Conservation (phyloP, 1,140 invertebrate species). For the Nephila pilipes region DNA sequence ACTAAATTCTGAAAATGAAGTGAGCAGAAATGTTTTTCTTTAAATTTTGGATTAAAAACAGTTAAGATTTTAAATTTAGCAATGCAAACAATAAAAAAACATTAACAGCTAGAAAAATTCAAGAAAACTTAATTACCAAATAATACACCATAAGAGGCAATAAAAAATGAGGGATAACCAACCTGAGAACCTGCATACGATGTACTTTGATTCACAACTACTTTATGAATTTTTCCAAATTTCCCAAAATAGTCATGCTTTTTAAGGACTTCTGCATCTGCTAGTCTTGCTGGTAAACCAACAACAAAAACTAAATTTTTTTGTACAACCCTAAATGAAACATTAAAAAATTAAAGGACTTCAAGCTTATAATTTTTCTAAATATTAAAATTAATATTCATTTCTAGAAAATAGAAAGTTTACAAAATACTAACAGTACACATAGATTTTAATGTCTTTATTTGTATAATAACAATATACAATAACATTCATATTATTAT, state of each 20-base stretch:
- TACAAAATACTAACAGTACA: not conserved
- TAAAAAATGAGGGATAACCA: conserved; percentile 78
- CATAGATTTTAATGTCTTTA: no score
- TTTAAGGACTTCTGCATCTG: conserved; percentile 93
- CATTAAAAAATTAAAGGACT: not conserved
- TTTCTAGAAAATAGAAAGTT: not conserved
- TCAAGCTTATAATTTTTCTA: not conserved
- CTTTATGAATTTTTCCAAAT: conserved; percentile 99
- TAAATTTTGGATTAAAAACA: no score
- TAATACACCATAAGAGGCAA: not conserved
- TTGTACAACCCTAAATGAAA: conserved; percentile 93
- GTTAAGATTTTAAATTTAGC: no score
- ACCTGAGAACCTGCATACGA: conserved; percentile 97
- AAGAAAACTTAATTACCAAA: no score
- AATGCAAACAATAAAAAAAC: no score
- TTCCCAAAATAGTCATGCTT: conserved; percentile 99
- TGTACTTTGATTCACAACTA: conserved; percentile 99
- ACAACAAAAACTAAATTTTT: conserved; percentile 99
- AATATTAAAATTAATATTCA: not conserved
- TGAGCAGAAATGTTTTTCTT: no score
- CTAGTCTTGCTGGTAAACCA: conserved; percentile 95
- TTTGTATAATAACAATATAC: no score
- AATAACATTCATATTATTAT: no score
- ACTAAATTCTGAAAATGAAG: no score
- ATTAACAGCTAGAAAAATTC: no score